Evolutionary conservation across 1,140 invertebrate genomes (phyloP).

Genomic region (Hyles euphorbiae): DNA sequence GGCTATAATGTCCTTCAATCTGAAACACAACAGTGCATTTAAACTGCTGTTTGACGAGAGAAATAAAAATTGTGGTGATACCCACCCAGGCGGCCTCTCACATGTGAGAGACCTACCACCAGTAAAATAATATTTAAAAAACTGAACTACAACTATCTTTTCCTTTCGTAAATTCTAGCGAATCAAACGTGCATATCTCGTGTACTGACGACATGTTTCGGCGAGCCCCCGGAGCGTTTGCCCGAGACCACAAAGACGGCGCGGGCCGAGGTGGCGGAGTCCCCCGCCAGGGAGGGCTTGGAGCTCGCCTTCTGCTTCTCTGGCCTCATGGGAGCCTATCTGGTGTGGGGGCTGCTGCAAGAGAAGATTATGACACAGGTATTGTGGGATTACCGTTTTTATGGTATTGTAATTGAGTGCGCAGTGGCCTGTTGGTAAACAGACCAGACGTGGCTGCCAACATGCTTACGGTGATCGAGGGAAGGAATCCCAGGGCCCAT

Average conservation of each 20-base stretch:
- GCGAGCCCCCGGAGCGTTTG: conserved; percentile 45
- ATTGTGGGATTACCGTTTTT: not conserved
- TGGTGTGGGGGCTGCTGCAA: conserved; percentile 96
- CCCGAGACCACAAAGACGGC: conserved; percentile 32
- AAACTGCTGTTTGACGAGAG: too few relatives aligned
- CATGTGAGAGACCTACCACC: too few relatives aligned
- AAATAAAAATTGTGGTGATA: too few relatives aligned
- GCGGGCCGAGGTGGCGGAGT: conserved; percentile 25
- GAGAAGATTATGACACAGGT: conserved; percentile 94
- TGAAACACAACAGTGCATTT: too few relatives aligned
- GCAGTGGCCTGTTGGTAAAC: too few relatives aligned
- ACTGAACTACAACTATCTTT: not conserved
- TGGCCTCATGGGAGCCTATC: conserved; percentile 92
- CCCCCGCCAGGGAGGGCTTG: conserved; percentile 22
- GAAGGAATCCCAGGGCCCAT: too few relatives aligned
- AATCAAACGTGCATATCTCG: conserved; percentile 19
- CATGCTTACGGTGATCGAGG: too few relatives aligned
- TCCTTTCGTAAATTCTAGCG: conserved; percentile 1
- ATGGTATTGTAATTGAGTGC: too few relatives aligned
- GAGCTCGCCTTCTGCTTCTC: conserved; percentile 83
- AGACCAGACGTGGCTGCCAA: too few relatives aligned
- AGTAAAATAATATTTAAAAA: too few relatives aligned
- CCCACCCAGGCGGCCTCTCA: too few relatives aligned
- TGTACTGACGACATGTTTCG: conserved; percentile 44
- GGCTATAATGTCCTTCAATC: too few relatives aligned